phyloP scores from a whole-genome alignment of 2,113 vertebrate genomes.

The Trichechus manatus region DNA sequence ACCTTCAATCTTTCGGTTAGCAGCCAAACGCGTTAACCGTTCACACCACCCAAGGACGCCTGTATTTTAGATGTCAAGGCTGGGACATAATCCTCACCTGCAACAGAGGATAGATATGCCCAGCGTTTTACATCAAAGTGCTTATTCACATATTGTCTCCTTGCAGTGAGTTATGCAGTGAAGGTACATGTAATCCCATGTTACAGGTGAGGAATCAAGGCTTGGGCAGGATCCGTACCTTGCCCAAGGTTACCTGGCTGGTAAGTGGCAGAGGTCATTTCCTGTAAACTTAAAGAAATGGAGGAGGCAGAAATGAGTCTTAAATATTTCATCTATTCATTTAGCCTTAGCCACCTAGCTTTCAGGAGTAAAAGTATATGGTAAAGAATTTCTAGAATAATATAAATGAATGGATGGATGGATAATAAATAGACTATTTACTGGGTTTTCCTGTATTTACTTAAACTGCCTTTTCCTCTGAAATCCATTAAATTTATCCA shows the following conservation, averaged over 20 bases:
- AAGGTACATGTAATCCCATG: background rate
- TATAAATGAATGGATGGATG: background rate
- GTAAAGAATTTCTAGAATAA: constrained; percentile 41
- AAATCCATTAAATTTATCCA: background rate
- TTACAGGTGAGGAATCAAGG: background rate
- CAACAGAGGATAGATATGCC: background rate
- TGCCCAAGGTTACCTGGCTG: background rate
- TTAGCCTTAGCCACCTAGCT: background rate
- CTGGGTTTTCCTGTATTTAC: constrained; percentile 32
- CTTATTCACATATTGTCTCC: background rate
- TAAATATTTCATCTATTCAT: background rate
- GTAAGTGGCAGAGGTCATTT: background rate
- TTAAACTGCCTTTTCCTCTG: background rate
- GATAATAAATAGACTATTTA: background rate
- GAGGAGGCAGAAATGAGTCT: background rate
- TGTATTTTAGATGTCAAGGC: too few relatives aligned
- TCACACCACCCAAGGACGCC: too few relatives aligned
- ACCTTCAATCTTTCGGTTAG: too few relatives aligned
- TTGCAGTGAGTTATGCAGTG: background rate
- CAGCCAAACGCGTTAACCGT: too few relatives aligned
- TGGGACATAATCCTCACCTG: background rate
- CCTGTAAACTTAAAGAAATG: background rate
- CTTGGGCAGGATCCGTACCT: background rate
- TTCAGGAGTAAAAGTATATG: background rate
- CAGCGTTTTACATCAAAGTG: background rate